phyloP scores from a whole-genome alignment of 2,888 invertebrate species.

The Boloria euphrosyne region DNA sequence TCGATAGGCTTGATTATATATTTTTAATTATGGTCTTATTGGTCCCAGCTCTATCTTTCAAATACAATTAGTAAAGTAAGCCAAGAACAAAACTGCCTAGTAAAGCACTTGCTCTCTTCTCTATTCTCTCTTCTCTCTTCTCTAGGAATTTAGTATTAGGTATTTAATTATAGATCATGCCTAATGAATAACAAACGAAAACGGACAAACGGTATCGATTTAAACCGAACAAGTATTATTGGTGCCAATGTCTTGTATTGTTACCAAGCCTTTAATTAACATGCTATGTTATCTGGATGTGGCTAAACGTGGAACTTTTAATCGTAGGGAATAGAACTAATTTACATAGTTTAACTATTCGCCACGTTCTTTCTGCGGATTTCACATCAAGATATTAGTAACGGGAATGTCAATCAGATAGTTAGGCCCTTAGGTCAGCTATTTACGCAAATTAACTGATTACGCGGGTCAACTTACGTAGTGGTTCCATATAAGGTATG shows the following conservation, averaged over 20 bases:
- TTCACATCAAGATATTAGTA: conserved; percentile 40
- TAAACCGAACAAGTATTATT: conserved; percentile 38
- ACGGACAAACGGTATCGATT: conserved; percentile 33
- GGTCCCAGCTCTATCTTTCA: background rate
- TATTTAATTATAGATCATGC: background rate
- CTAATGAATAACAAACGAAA: conserved; percentile 14
- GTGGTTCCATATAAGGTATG: background rate
- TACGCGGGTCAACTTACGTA: conserved; percentile 20
- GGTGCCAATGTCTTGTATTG: conserved; percentile 45
- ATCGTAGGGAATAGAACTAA: conserved; percentile 50
- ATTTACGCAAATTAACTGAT: conserved; percentile 29
- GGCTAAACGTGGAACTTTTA: conserved; percentile 54
- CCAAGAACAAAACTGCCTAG: too few species aligned
- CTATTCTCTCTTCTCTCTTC: too few species aligned
- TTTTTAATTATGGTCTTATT: too few species aligned
- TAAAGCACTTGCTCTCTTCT: background rate
- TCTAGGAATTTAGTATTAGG: too few species aligned
- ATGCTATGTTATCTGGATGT: conserved; percentile 54
- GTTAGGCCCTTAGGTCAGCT: conserved; percentile 29
- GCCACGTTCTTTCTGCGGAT: conserved; percentile 64
- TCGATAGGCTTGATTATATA: background rate
- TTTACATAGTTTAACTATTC: conserved; percentile 77
- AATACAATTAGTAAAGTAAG: too few species aligned
- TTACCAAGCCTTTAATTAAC: conserved; percentile 59
- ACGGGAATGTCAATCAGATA: conserved; percentile 40